Conservation (phyloP, 2,888 invertebrate species). For the Pteria penguin region DNA sequence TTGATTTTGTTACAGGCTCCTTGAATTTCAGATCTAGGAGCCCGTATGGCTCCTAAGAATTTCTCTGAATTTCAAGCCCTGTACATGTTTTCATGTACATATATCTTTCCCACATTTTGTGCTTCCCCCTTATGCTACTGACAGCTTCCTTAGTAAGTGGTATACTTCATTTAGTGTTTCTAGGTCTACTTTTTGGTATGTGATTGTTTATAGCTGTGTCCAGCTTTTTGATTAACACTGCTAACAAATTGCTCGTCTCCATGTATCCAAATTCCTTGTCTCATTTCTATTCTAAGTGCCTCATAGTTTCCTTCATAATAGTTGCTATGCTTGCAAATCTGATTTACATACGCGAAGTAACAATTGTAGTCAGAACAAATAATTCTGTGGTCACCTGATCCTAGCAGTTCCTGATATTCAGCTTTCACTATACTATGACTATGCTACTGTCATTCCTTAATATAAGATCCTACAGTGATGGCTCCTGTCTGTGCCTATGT, state of each 20-base stretch:
- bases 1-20: too few relatives aligned
- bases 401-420: conserved; percentile 19
- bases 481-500: conserved; percentile 1
- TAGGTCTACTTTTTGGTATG: conserved; percentile 27
- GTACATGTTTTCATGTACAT: not conserved
- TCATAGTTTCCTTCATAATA: conserved; percentile 33
- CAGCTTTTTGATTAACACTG: conserved; percentile 1
- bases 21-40: too few relatives aligned
- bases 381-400: conserved; percentile 30
- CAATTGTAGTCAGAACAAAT: conserved; percentile 14
- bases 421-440: not conserved
- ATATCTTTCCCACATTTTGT: conserved; percentile 16
- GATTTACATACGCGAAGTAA: not conserved
- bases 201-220: not conserved
- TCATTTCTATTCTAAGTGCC: not conserved
- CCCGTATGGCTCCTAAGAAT: too few relatives aligned
- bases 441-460: conserved; percentile 16
- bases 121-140: conserved; percentile 13
- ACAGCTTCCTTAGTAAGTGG: too few relatives aligned
- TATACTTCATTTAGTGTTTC: conserved; percentile 7
- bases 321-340: too few relatives aligned
- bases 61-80: too few relatives aligned
- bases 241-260: conserved; percentile 7
- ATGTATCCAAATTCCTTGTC: not conserved
- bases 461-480: conserved; percentile 11